Percentiles rank a stretch among this genome's conserved stretches.
Evolutionary conservation across 2,113 vertebrate genomes (phyloP).

Genomic region (Neodon shergylaensis): DNA sequence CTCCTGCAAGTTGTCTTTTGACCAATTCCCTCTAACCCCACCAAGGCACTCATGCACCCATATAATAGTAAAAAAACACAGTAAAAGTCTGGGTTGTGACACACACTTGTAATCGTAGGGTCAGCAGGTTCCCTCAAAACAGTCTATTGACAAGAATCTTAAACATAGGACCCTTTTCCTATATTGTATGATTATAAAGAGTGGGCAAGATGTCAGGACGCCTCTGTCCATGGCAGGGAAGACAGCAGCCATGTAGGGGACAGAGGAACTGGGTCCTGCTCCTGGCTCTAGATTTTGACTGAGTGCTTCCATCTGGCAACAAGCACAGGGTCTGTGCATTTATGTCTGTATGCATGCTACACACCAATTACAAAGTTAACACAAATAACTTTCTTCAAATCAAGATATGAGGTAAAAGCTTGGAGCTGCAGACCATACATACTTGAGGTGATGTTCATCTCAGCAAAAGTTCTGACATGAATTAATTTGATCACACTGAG

Average conservation of each 20-base stretch:
- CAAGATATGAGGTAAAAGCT: background rate
- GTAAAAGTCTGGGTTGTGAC: background rate
- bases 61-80: background rate
- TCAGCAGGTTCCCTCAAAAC: background rate
- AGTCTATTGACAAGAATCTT: background rate
- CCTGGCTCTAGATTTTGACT: background rate
- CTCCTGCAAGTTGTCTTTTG: background rate
- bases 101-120: background rate
- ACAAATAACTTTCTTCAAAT: background rate
- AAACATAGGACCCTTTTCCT: background rate
- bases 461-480: background rate
- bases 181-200: background rate
- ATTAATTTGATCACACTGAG: background rate
- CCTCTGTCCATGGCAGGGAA: background rate
- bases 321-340: accelerated
- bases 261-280: too few relatives aligned
- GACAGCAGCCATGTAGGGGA: background rate
- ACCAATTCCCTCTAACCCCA: too few relatives aligned
- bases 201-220: background rate
- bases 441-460: accelerated
- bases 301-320: accelerated
- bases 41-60: background rate
- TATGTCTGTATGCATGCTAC: background rate
- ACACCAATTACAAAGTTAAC: background rate
- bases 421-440: background rate